A percentile compares a stretch with the other conserved stretches of the same genome.
Evolutionary conservation across 2,113 vertebrate genomes (phyloP).

Genomic region (Aix galericulata): DNA sequence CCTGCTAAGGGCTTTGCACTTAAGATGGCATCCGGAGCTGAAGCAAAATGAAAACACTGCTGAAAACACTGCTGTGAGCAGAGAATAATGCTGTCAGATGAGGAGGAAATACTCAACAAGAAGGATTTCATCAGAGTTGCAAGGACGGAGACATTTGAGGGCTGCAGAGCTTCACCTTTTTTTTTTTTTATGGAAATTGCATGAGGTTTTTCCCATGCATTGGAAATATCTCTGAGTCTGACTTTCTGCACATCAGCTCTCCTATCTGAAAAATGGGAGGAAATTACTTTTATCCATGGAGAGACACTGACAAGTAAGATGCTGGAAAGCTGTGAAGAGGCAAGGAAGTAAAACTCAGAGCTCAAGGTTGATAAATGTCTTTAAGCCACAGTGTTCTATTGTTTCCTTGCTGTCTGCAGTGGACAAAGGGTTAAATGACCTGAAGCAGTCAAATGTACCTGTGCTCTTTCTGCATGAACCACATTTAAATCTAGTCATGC

Average conservation of each 20-base stretch:
- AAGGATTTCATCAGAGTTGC: not conserved
- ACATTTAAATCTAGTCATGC: not conserved
- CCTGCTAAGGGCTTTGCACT: not conserved
- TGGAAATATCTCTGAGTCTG: not conserved
- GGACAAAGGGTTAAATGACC: not conserved
- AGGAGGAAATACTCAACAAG: not conserved
- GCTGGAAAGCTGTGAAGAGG: not conserved
- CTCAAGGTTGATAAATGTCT: not conserved
- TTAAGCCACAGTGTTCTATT: not conserved
- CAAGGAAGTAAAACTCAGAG: not conserved
- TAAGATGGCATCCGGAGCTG: not conserved
- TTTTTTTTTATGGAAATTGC: not conserved
- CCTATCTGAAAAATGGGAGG: not conserved
- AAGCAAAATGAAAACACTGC: not conserved
- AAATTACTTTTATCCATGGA: not conserved
- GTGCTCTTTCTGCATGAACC: not conserved
- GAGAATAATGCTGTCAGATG: too few species aligned
- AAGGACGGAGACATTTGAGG: not conserved
- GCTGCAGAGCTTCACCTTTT: not conserved
- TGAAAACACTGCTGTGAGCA: rapidly evolving
- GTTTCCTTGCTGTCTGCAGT: not conserved
- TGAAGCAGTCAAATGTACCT: not conserved
- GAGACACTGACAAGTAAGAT: not conserved
- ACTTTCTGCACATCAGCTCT: not conserved
- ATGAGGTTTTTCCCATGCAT: not conserved